phyloP scores from a whole-genome alignment of 2,888 invertebrate species.

The Pristionchus japonicus region DNA sequence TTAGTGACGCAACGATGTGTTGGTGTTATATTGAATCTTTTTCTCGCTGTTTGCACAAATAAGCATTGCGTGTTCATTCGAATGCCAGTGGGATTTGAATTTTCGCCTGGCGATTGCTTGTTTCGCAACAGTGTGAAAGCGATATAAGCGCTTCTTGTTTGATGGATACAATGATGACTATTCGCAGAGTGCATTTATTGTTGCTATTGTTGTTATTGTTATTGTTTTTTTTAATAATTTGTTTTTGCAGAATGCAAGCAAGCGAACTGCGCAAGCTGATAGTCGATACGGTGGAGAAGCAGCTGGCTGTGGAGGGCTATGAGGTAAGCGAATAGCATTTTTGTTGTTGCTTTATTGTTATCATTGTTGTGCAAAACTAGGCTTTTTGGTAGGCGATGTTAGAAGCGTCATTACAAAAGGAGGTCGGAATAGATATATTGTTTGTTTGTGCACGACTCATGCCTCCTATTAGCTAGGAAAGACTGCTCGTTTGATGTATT shows the following conservation, averaged over 20 bases:
- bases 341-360: background rate
- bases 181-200: background rate
- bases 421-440: too few species aligned
- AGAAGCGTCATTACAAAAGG: too few species aligned
- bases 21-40: too few species aligned
- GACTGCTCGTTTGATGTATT: background rate
- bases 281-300: slow-evolving; percentile 12
- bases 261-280: slow-evolving; percentile 42
- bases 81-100: background rate
- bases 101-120: background rate
- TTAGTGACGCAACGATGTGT: too few species aligned
- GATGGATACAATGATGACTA: background rate
- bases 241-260: slow-evolving; percentile 2
- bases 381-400: too few species aligned
- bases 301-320: slow-evolving; percentile 40
- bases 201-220: background rate
- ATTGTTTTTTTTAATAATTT: background rate
- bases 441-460: background rate
- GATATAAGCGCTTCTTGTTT: too few species aligned
- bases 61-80: too few species aligned
- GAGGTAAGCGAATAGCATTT: background rate
- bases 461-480: background rate
- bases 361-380: too few species aligned
- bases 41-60: too few species aligned
- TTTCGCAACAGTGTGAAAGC: background rate